Evolutionary conservation across 2,888 invertebrate genomes (phyloP), one percentile per base, ranked within the genome.

Genomic region (Eilema griseolum): DNA sequence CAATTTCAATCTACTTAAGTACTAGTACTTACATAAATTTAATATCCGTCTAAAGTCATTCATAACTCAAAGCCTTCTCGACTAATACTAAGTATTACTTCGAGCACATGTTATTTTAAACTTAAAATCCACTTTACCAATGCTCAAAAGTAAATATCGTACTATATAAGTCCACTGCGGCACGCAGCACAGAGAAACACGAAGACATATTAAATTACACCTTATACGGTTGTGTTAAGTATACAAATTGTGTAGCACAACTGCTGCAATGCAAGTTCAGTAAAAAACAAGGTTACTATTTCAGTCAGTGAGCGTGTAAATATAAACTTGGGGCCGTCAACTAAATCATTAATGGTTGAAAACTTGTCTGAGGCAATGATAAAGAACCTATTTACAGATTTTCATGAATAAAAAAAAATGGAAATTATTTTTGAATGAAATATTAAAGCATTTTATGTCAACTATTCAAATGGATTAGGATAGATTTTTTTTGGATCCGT

Each of bases 241-340:
- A 59, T 8, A 26, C 0, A 16, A 67, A 59, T 66, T 20, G 26
- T 56, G 59, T n/a, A n/a, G 16, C 52, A 52, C 1, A 52, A n/a
- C 20, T 52, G 10, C 52, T 52, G 52, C n/a, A n/a, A 52, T 52
- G 52, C 52, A n/a, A 46, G 52, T 52, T n/a, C 20, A 20, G 46
- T 52, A 52, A 52, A 52, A 52, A 52, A 52, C n/a, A 52, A 52
- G 52, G 52, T 52, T 52, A 52, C 52, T 69, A 71, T 73, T 73
- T 70, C 63, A 26, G 66, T 65, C 63, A 67, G 62, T 66, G 26
- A 31, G 12, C 52, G n/a, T 69, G 57, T 67, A 57, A 67, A 72
- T 62, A 62, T 46, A 52, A 52, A n/a, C 52, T 52, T 52, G n/a
- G 31, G 2, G 52, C 52, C 52, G 52, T n/a, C 52, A 52, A 1